Base-by-base conservation (phyloP, 2,797 vertebrate species). In the Eptatretus atami region DNA sequence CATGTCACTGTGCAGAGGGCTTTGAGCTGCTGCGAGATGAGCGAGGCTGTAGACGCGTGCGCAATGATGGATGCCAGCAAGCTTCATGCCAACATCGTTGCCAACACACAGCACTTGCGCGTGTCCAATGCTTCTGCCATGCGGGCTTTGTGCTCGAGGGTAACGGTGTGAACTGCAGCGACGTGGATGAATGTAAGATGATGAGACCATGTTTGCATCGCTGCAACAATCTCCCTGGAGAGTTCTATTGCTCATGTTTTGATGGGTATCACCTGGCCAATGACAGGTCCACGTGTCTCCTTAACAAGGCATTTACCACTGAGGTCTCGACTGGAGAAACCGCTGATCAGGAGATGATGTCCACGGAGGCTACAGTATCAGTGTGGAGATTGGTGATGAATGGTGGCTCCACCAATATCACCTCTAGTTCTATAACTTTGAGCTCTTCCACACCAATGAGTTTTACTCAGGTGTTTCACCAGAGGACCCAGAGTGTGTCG, bases 141-240 rank as follows among this genome's bases (percentile, higher is more conserved):
- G n/a, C 57, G 57, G 57, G 57, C 57, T 61, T n/a, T 12, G 11
- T 25, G 25, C 57, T 61, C n/a, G n/a, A 61, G n/a, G 57, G 25
- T 3, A 61, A 61, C 10, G 57, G 57, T 25, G 57, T 25, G n/a
- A 61, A 61, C 11, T 61, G 57, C 57, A 61, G n/a, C 57, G 57
- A 61, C 57, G 57, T 61, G 57, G 57, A 61, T 25, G 57, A 61
- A 25, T 61, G 57, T 25, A 1, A 61, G 57, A n/a, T 12, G 57
- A 61, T n/a, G n/a, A 44, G 83, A 24, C 73, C 95, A 67, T 98
- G 92, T 73, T 82, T 87, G 72, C 90, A 98, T 74, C 85, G 80
- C 0, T 98, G 92, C 53, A 86, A 90, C 72, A 98, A 98, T 76
- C 88, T 81, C 10, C 78, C 74, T 0, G 92, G 92, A 65, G 95